A percentile compares a stretch with the other conserved stretches of the same genome.
Evolutionary conservation across 92 coral and sea anemone genomes (phyloP).

Genomic region (Phenganax marumi): DNA sequence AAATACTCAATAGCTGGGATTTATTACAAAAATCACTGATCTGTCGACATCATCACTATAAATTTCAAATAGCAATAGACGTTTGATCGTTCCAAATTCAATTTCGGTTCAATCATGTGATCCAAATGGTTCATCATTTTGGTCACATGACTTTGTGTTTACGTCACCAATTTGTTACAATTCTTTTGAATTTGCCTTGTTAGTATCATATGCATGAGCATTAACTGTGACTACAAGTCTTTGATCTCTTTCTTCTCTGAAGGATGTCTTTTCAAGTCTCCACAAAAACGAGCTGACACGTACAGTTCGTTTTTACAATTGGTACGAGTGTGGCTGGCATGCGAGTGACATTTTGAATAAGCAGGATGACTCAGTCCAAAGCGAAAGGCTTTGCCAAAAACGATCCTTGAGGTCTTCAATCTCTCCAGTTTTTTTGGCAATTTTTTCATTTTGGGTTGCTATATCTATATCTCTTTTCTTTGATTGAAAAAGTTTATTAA

Average conservation of each 20-base stretch:
- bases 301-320: constrained; percentile 42
- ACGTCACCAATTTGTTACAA: too few relatives aligned
- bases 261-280: constrained; percentile 54
- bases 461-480: constrained; percentile 51
- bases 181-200: constrained; percentile 32
- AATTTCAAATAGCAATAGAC: too few relatives aligned
- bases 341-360: constrained; percentile 47
- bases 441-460: constrained; percentile 38
- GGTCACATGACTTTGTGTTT: too few relatives aligned
- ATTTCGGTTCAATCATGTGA: too few relatives aligned
- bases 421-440: constrained; percentile 27
- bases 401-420: constrained; percentile 39
- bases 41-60: too few relatives aligned
- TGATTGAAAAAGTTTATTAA: constrained; percentile 35
- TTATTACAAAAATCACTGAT: too few relatives aligned
- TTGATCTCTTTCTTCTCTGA: constrained; percentile 54
- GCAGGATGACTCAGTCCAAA: constrained; percentile 51
- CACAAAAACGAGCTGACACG: constrained; percentile 49
- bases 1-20: too few relatives aligned
- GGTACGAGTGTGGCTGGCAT: constrained; percentile 15
- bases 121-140: too few relatives aligned
- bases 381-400: constrained; percentile 34
- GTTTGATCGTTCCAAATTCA: too few relatives aligned
- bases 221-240: constrained; percentile 48
- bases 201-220: constrained; percentile 40